Conservation (phyloP, 2,888 invertebrate species). For the Epinotia nisella region DNA sequence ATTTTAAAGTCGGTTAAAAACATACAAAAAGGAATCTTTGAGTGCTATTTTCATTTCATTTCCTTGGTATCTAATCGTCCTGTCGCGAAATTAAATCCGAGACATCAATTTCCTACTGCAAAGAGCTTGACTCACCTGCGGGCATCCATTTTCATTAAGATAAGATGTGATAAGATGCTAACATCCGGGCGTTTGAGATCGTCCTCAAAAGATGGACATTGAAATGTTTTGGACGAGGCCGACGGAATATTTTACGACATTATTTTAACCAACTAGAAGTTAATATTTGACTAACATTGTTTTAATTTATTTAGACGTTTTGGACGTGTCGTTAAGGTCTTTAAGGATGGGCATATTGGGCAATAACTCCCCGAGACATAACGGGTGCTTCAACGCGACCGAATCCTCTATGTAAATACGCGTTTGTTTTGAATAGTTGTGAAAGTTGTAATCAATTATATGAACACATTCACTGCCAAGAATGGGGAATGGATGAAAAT, state of each 20-base stretch:
- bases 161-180: slow-evolving; percentile 35
- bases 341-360: too few species aligned
- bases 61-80: slow-evolving; percentile 9
- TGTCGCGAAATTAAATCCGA: slow-evolving; percentile 30
- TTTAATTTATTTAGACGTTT: too few species aligned
- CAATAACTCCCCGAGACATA: too few species aligned
- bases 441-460: too few species aligned
- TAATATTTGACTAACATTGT: background rate
- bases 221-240: background rate
- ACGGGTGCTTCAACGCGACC: too few species aligned
- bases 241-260: background rate
- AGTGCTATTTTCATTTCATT: slow-evolving; percentile 19
- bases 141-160: slow-evolving; percentile 39
- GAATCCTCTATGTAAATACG: too few species aligned
- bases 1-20: background rate
- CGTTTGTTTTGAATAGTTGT: too few species aligned
- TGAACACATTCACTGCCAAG: too few species aligned
- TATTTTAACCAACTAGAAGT: background rate
- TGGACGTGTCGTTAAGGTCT: too few species aligned
- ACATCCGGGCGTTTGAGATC: slow-evolving; percentile 34
- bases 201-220: slow-evolving; percentile 14
- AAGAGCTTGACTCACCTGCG: slow-evolving; percentile 39
- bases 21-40: background rate
- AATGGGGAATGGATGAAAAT: too few species aligned
- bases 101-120: slow-evolving; percentile 42